Percentiles rank a stretch among this genome's conserved stretches.
phyloP scores from a whole-genome alignment of 2,888 invertebrate genomes.

The Junonia oenone region DNA sequence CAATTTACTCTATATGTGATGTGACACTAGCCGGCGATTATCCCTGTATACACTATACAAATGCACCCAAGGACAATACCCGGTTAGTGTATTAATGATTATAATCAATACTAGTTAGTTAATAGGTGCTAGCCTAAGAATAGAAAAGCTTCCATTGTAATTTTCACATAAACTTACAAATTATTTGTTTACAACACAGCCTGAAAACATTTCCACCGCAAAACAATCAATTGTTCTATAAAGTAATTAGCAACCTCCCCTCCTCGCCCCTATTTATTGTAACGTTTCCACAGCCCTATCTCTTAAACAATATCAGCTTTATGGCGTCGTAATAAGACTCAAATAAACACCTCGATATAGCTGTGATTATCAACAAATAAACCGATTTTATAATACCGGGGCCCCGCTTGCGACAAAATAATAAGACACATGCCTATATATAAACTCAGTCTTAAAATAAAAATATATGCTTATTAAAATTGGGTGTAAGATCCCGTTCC shows the following conservation, averaged over 20 bases:
- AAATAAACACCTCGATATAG: background rate
- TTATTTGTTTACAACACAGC: background rate
- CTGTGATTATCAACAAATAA: background rate
- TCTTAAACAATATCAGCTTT: background rate
- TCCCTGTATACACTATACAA: no score
- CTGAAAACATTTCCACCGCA: background rate
- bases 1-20: no score
- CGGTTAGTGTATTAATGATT: no score
- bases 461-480: no score
- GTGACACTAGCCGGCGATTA: no score
- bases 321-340: background rate
- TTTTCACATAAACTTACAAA: background rate
- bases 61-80: no score
- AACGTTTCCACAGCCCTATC: background rate
- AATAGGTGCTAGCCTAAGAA: no score
- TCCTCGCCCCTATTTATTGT: background rate
- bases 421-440: background rate
- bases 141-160: background rate
- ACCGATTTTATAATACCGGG: background rate
- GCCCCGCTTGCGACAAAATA: background rate
- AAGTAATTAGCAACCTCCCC: background rate
- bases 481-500: no score
- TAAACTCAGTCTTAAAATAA: no score
- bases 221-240: background rate
- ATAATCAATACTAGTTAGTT: no score